Percentiles rank a stretch among this genome's conserved stretches.
Conservation (phyloP, 2,113 vertebrate species). For the Mungos mungo region DNA sequence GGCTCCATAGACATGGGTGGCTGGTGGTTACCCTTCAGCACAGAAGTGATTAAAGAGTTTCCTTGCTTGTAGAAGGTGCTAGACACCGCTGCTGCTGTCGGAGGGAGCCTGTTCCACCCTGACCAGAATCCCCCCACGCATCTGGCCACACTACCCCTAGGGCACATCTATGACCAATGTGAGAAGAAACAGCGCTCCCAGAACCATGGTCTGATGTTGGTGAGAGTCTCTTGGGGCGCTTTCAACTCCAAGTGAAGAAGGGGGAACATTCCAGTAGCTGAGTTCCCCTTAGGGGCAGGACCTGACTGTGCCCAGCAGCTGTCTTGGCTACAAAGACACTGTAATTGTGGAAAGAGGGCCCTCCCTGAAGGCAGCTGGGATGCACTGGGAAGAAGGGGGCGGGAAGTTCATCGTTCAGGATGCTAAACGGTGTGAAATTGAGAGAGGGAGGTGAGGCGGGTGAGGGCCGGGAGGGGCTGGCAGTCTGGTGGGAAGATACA, state of each 20-base stretch:
- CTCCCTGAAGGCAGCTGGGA: not conserved
- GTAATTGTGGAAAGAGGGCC: not conserved
- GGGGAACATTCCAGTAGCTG: not conserved
- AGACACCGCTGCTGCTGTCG: not conserved
- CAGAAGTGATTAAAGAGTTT: not conserved
- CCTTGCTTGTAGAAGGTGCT: not conserved
- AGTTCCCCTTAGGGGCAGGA: not conserved
- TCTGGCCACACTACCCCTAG: not conserved
- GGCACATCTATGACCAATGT: not conserved
- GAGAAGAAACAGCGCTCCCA: not conserved
- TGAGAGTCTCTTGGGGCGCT: not conserved
- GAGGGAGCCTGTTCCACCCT: not conserved
- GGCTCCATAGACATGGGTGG: accelerated
- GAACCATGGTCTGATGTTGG: not conserved
- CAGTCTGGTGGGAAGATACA: not conserved
- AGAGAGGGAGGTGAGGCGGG: not conserved
- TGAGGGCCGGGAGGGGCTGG: not conserved
- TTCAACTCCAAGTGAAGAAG: not conserved
- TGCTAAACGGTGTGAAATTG: not conserved
- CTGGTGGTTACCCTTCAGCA: not conserved
- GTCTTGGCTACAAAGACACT: not conserved
- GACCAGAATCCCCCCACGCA: not conserved
- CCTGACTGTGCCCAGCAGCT: not conserved
- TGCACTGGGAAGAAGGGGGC: not conserved
- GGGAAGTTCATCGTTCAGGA: not conserved